These are phyloP conservation scores for Amphipyra tragopoginis DNA, from an alignment of 2,888 invertebrate species.

Conservation along the genomic window DNA sequence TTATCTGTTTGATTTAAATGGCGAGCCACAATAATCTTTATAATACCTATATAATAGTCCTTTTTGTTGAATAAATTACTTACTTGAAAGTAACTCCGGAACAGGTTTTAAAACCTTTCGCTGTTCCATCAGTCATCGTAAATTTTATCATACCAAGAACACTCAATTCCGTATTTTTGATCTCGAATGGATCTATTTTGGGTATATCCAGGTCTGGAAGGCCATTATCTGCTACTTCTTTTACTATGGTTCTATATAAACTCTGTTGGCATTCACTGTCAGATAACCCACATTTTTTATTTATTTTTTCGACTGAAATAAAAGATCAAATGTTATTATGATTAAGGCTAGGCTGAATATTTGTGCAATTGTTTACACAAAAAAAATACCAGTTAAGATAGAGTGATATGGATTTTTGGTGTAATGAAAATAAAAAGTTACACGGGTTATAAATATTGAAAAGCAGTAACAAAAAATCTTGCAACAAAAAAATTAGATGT, in stretches of 20 bases:
- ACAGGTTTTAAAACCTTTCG: conserved; percentile 41
- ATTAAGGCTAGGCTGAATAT: too few species aligned
- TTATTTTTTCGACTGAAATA: conserved; percentile 31
- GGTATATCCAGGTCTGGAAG: conserved; percentile 35
- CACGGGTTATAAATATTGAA: too few species aligned
- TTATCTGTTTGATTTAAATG: too few species aligned
- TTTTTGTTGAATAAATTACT: conserved; percentile 15
- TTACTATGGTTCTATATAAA: neutral
- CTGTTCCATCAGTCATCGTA: conserved; percentile 19
- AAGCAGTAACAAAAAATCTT: too few species aligned
- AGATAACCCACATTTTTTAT: conserved; percentile 23
- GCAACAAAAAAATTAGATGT: too few species aligned
- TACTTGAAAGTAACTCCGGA: conserved; percentile 16
- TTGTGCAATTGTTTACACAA: too few species aligned
- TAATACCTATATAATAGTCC: too few species aligned
- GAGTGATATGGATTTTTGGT: too few species aligned
- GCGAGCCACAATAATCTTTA: too few species aligned
- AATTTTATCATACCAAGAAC: conserved; percentile 29
- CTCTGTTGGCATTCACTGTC: conserved; percentile 23
- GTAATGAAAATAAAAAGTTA: too few species aligned
- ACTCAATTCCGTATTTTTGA: conserved; percentile 12
- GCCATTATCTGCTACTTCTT: conserved; percentile 26
- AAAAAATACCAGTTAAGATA: too few species aligned
- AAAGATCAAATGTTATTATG: neutral
- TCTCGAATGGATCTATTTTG: conserved; percentile 24